Base-by-base conservation (phyloP, 2,888 invertebrate species). In the Drosophila leonis region DNA sequence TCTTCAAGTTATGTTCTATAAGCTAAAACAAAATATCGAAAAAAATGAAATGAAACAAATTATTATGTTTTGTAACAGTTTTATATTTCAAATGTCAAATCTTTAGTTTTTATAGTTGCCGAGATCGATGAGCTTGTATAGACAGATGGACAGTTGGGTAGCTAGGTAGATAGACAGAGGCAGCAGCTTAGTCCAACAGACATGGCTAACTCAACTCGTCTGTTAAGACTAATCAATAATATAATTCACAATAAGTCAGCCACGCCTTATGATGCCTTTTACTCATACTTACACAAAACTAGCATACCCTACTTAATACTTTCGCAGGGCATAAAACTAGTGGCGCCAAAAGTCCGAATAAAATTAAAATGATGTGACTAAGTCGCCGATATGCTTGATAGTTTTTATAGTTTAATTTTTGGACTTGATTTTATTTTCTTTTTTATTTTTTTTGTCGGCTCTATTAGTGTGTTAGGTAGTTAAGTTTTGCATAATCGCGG, bases 401-500 rank as follows among this genome's bases (percentile, higher is more conserved):
- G 24, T 35, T 48, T 37, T 64, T 64, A 64, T 64, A 15, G 37
- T 27, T 48, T 39, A 35, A 51, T 44, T 65, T 69, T 72, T 61
- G 37, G 42, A 41, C 0, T 64, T 42, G 24, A 18, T 41, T 15
- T n/a, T 4, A 0, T 39, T 15, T 60, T 31, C 12, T 10, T n/a
- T 31, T 49, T 18, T n/a, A n/a, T 7, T 10, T 12, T 49, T 31
- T 49, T 18, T 15, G 48, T 31, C 12, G 24, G 13, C 35, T 54
- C 24, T 41, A 61, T 65, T 70, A 55, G 51, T 29, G 65, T 60
- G 62, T 62, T 49, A 35, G 61, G 33, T 52, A 15, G 44, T 57
- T 31, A 24, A 27, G 69, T 44, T 88, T 86, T 83, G 89, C 87
- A 83, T 88, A 86, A 83, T 73, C 87, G 37, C 27, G 41, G 18